Evolutionary conservation across 2,888 invertebrate genomes (phyloP).

Genomic region (Cybosia mesomella): DNA sequence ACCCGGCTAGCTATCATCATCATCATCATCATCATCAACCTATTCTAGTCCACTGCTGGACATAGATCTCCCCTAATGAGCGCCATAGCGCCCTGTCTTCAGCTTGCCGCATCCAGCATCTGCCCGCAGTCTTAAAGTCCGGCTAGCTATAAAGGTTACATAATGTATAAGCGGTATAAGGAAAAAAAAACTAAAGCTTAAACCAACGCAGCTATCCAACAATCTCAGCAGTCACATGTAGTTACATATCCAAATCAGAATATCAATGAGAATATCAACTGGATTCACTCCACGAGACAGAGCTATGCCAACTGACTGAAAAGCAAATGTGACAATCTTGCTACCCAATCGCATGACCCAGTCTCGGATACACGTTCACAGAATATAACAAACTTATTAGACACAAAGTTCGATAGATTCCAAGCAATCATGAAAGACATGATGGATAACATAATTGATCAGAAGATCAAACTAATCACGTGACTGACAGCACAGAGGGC

Average conservation of each 20-base stretch:
- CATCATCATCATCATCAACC: no score
- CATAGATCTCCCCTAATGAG: no score
- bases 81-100: no score
- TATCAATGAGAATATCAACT: background rate
- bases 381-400: background rate
- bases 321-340: background rate
- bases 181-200: conserved; percentile 3
- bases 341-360: background rate
- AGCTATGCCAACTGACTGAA: background rate
- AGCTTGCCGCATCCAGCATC: no score
- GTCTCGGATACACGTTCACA: background rate
- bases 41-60: no score
- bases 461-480: background rate
- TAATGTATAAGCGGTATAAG: conserved; percentile 5
- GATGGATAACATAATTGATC: conserved; percentile 14
- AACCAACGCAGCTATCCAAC: background rate
- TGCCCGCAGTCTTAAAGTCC: no score
- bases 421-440: conserved; percentile 19
- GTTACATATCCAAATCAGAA: background rate
- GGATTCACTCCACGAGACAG: background rate
- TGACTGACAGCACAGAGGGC: conserved; percentile 1
- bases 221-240: background rate
- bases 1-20: no score
- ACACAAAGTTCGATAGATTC: conserved; percentile 13
- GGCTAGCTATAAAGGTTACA: conserved; percentile 7